Conservation (phyloP, 2,797 vertebrate genomes). For the Furcifer pardalis region DNA sequence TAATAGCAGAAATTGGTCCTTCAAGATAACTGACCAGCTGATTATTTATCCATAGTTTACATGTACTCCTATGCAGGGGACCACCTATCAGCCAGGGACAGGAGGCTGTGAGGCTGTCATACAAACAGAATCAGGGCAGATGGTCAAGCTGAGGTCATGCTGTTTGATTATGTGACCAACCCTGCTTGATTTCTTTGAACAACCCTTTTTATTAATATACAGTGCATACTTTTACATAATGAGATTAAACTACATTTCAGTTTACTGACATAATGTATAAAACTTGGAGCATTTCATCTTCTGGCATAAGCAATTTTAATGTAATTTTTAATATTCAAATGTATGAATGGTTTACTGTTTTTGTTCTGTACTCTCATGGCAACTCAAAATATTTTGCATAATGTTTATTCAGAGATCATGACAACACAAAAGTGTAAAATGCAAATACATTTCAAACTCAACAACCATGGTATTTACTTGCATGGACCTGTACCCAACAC, state of each 20-base stretch:
- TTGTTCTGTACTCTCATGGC: background rate
- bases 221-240: background rate
- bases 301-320: background rate
- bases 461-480: conserved; percentile 84
- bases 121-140: background rate
- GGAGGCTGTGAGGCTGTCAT: background rate
- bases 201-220: background rate
- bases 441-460: conserved; percentile 20
- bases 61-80: too few species aligned
- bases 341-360: background rate
- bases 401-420: background rate
- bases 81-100: background rate
- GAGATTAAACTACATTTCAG: background rate
- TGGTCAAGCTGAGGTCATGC: background rate
- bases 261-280: background rate
- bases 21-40: too few species aligned
- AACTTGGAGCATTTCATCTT: background rate
- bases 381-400: background rate
- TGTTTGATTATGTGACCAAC: background rate
- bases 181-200: background rate
- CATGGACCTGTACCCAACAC: conserved; percentile 91
- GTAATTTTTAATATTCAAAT: background rate
- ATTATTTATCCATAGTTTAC: too few species aligned
- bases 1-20: too few species aligned
- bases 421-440: conserved; percentile 5